These are phyloP conservation scores for Entelurus aequoreus DNA, from an alignment of 2,113 vertebrate species.

Conservation along the genomic window DNA sequence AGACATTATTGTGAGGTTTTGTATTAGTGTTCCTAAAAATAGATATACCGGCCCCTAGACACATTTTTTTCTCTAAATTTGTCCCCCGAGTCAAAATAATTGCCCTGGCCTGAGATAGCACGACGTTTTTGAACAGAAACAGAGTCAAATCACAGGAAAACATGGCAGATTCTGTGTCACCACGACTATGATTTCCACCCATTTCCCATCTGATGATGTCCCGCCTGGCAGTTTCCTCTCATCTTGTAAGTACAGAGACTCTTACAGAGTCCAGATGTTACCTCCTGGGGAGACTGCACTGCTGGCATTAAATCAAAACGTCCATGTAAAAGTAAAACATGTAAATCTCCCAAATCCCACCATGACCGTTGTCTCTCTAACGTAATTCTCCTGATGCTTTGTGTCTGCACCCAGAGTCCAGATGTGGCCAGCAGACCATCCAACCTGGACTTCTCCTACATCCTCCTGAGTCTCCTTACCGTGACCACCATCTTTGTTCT, in stretches of 20 bases:
- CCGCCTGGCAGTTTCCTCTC: background rate
- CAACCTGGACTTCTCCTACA: background rate
- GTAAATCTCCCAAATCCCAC: conserved; percentile 35
- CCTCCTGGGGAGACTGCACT: conserved; percentile 24
- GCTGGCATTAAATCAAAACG: conserved; percentile 23
- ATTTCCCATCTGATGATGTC: background rate
- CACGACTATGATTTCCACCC: background rate
- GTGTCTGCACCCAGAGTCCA: conserved; percentile 13
- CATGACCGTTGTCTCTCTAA: background rate
- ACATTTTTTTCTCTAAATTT: too few species aligned
- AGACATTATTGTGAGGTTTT: too few species aligned
- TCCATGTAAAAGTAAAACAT: conserved; percentile 22
- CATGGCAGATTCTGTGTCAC: background rate
- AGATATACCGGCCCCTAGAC: too few species aligned
- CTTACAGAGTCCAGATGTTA: conserved; percentile 46
- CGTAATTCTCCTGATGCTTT: conserved; percentile 9
- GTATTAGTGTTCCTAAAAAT: too few species aligned
- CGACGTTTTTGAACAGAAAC: background rate
- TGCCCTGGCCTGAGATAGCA: background rate
- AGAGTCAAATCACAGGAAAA: background rate
- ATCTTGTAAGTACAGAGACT: background rate
- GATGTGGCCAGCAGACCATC: conserved; percentile 20
- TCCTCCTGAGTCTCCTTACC: background rate
- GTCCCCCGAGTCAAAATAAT: too few species aligned
- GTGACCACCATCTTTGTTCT: background rate